phyloP scores from a whole-genome alignment of 1,140 invertebrate species.

The Ganaspis sp. region DNA sequence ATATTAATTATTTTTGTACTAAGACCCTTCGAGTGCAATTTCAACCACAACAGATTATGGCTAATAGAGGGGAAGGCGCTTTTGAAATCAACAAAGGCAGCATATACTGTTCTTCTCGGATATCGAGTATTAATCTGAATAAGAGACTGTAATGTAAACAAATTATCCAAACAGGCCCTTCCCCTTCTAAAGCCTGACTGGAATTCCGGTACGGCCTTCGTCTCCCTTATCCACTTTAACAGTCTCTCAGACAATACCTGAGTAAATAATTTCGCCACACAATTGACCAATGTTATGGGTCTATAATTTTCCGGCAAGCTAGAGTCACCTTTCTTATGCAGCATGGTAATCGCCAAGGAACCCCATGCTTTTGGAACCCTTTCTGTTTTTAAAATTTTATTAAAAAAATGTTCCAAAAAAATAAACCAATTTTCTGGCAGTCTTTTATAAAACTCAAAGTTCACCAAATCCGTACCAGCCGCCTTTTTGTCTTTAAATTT shows the following conservation, averaged over 20 bases:
- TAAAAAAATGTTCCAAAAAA: constrained; percentile 30
- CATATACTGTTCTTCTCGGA: not conserved
- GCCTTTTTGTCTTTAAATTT: constrained; percentile 41
- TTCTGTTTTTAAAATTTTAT: constrained; percentile 29
- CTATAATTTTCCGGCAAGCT: constrained; percentile 52
- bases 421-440: constrained; percentile 29
- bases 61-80: constrained; percentile 15
- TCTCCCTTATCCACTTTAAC: constrained; percentile 42
- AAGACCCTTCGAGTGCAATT: not conserved
- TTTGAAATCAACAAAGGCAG: constrained; percentile 14
- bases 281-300: constrained; percentile 53
- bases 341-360: constrained; percentile 11
- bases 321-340: constrained; percentile 52
- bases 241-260: constrained; percentile 40
- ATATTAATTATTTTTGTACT: constrained; percentile 25
- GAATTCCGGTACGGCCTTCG: constrained; percentile 47
- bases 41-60: not conserved
- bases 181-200: not conserved
- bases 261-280: constrained; percentile 52
- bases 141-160: not conserved
- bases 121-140: not conserved
- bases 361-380: constrained; percentile 30
- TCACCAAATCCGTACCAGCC: constrained; percentile 39
- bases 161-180: constrained; percentile 38
- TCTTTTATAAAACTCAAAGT: constrained; percentile 39